Evolutionary conservation across 1,140 invertebrate genomes (phyloP).

Genomic region (Palaemon carinicauda): DNA sequence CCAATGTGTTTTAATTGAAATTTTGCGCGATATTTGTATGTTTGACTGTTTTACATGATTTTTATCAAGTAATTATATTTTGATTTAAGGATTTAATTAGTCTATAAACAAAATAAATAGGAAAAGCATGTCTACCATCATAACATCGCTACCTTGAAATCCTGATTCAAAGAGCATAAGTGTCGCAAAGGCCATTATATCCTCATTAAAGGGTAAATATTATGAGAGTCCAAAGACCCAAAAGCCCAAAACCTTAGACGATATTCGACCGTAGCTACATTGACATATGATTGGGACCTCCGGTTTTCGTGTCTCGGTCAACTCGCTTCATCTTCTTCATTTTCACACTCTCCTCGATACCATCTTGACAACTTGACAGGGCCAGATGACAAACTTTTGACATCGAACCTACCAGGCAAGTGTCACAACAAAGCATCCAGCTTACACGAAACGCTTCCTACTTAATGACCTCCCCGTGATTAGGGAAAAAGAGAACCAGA

Average conservation of each 20-base stretch:
- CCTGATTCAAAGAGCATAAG: not conserved
- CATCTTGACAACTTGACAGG: constrained; percentile 34
- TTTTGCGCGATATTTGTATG: too few species aligned
- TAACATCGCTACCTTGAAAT: not conserved
- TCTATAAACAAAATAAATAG: too few species aligned
- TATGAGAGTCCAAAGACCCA: not conserved
- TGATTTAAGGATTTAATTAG: too few species aligned
- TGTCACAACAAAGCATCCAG: constrained; percentile 39
- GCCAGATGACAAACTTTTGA: constrained; percentile 37
- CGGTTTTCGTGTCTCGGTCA: constrained; percentile 18
- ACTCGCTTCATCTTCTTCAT: constrained; percentile 31
- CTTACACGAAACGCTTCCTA: not conserved
- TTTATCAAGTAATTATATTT: too few species aligned
- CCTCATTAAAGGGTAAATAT: not conserved
- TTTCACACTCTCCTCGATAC: constrained; percentile 43
- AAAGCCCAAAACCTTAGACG: not conserved
- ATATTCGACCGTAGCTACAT: not conserved
- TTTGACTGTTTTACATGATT: too few species aligned
- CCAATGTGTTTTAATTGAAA: too few species aligned
- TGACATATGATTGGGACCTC: not conserved
- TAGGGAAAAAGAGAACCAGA: too few species aligned
- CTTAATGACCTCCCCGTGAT: not conserved
- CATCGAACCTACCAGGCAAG: constrained; percentile 37
- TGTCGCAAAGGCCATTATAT: not conserved
- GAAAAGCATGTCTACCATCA: too few species aligned